phyloP scores from a whole-genome alignment of 2,888 invertebrate species.

The Phortica okadai region DNA sequence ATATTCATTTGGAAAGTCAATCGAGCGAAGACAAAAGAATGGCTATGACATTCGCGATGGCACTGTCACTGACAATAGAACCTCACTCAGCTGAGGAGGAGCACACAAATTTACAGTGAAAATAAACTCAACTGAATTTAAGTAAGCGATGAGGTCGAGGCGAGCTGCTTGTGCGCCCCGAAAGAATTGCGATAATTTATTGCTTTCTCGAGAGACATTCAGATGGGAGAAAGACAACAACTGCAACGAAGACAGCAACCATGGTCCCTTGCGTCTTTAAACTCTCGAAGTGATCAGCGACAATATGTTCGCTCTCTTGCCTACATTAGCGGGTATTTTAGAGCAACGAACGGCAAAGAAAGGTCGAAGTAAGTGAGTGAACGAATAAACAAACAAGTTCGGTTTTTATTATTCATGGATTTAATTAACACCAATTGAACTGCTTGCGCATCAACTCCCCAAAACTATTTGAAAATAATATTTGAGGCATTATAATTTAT shows the following conservation, averaged over 20 bases:
- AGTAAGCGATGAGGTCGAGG: slow-evolving; percentile 30
- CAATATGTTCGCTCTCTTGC: not conserved
- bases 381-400: slow-evolving; percentile 56
- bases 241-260: slow-evolving; percentile 18
- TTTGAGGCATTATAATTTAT: slow-evolving; percentile 61
- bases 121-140: slow-evolving; percentile 39
- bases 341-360: slow-evolving; percentile 6
- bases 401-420: slow-evolving; percentile 73
- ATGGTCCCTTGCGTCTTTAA: not conserved
- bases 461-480: slow-evolving; percentile 61
- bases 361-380: slow-evolving; percentile 32
- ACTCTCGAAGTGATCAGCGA: not conserved
- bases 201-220: slow-evolving; percentile 63
- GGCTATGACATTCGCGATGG: slow-evolving; percentile 22
- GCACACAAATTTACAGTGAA: slow-evolving; percentile 45
- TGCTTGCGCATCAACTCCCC: slow-evolving; percentile 69
- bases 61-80: slow-evolving; percentile 30
- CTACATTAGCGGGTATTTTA: slow-evolving; percentile 37
- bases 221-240: slow-evolving; percentile 48
- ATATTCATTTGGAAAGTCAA: slow-evolving; percentile 53
- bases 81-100: slow-evolving; percentile 41
- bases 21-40: slow-evolving; percentile 13
- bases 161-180: slow-evolving; percentile 36
- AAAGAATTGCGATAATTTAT: slow-evolving; percentile 72
- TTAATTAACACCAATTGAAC: slow-evolving; percentile 78